Conservation (phyloP, 2,113 vertebrate species). For the Polypterus bichir region DNA sequence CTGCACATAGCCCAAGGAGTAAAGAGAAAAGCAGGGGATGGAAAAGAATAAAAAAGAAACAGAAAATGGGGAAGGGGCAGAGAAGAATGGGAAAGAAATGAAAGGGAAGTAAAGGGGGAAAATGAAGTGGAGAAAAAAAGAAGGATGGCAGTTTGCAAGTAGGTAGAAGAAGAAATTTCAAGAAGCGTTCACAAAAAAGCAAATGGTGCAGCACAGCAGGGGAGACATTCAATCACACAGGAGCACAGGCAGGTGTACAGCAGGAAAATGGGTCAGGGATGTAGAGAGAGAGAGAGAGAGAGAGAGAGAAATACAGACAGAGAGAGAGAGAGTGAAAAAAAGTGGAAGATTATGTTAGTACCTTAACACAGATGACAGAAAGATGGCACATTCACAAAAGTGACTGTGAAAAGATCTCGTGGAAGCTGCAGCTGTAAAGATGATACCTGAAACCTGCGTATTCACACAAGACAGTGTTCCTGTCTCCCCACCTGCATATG, state of each 20-base stretch:
- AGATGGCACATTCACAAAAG: conserved; percentile 33
- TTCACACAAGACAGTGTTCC: too few relatives aligned
- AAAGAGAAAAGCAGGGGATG: neutral
- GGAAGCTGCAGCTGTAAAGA: too few relatives aligned
- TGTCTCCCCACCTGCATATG: too few relatives aligned
- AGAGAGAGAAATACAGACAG: conserved; percentile 7
- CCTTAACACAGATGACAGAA: conserved; percentile 33
- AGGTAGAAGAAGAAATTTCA: too few relatives aligned
- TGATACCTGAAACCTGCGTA: too few relatives aligned
- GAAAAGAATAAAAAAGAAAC: neutral
- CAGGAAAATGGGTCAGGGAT: conserved; percentile 15
- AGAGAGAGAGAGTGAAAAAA: conserved; percentile 33
- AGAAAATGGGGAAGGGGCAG: conserved; percentile 20
- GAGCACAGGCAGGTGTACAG: neutral
- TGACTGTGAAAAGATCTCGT: conserved; percentile 22
- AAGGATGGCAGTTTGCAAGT: conserved; percentile 5
- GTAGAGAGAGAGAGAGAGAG: conserved; percentile 24
- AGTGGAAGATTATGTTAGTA: conserved; percentile 56
- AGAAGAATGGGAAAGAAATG: conserved; percentile 45
- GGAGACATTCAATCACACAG: too few relatives aligned
- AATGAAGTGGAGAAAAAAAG: conserved; percentile 49
- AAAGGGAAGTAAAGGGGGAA: conserved; percentile 24
- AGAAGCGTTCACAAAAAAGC: too few relatives aligned
- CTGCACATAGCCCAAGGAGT: conserved; percentile 13
- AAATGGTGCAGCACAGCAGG: too few relatives aligned